A percentile compares a stretch with the other conserved stretches of the same genome.
Conservation (phyloP, 2,113 vertebrate species). For the Spea multiplicata region DNA sequence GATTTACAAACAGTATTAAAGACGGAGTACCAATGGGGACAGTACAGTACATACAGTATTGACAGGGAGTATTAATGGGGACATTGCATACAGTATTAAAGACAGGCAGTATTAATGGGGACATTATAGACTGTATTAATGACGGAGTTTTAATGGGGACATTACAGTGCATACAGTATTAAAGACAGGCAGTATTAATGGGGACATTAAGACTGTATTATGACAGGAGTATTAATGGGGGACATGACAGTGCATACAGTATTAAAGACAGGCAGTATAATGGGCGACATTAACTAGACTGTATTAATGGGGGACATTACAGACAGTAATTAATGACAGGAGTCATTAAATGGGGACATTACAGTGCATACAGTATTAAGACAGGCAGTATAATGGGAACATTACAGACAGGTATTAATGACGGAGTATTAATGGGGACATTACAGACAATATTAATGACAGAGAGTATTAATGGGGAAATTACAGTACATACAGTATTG, state of each 20-base stretch:
- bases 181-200: too few relatives aligned
- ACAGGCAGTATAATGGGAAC: background rate
- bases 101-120: background rate
- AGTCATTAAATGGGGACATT: background rate
- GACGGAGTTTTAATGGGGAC: background rate
- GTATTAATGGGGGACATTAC: background rate
- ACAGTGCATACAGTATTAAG: too few relatives aligned
- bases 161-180: too few relatives aligned
- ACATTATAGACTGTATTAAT: background rate
- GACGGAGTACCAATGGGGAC: too few relatives aligned
- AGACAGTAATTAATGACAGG: background rate
- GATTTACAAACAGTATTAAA: too few relatives aligned
- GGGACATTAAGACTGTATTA: background rate
- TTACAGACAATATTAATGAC: background rate
- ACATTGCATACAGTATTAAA: background rate
- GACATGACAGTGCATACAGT: too few relatives aligned
- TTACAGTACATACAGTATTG: background rate
- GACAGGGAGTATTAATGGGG: background rate
- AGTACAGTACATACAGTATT: background rate
- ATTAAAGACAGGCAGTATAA: background rate
- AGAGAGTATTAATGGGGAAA: background rate
- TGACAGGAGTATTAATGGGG: too few relatives aligned
- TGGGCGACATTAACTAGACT: background rate
- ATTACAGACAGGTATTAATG: background rate
- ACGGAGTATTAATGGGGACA: background rate